Percentiles rank a stretch among this genome's conserved stretches.
phyloP scores from a whole-genome alignment of 2,113 vertebrate genomes.

The Nannospalax galili region DNA sequence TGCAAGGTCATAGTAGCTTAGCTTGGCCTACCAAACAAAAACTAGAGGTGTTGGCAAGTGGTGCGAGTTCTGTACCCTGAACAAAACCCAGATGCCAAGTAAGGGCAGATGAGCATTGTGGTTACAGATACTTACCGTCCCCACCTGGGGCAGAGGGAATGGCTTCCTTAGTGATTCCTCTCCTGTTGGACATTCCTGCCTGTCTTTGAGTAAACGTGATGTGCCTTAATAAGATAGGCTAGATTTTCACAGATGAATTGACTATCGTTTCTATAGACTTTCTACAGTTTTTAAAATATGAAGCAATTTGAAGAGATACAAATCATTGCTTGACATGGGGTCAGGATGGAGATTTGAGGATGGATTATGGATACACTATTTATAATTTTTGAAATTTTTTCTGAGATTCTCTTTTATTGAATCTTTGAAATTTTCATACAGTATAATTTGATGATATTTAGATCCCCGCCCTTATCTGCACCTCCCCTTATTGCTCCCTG shows the following conservation, averaged over 20 bases:
- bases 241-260: constrained; percentile 19
- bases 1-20: background rate
- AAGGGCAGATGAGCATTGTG: background rate
- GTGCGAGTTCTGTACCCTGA: background rate
- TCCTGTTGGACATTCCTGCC: background rate
- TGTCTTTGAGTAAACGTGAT: background rate
- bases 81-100: background rate
- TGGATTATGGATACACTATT: background rate
- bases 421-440: too few relatives aligned
- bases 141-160: background rate
- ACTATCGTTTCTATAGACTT: background rate
- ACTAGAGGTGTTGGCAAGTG: background rate
- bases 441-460: too few relatives aligned
- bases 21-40: background rate
- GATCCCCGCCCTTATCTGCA: too few relatives aligned
- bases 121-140: background rate
- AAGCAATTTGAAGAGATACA: constrained; percentile 42
- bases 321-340: constrained; percentile 35
- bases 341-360: constrained; percentile 28
- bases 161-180: background rate
- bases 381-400: too few relatives aligned
- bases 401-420: too few relatives aligned
- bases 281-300: constrained; percentile 7
- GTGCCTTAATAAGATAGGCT: background rate
- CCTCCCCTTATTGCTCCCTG: too few relatives aligned